Base-by-base conservation (phyloP, 2,888 invertebrate genomes). In the Alitta virens region DNA sequence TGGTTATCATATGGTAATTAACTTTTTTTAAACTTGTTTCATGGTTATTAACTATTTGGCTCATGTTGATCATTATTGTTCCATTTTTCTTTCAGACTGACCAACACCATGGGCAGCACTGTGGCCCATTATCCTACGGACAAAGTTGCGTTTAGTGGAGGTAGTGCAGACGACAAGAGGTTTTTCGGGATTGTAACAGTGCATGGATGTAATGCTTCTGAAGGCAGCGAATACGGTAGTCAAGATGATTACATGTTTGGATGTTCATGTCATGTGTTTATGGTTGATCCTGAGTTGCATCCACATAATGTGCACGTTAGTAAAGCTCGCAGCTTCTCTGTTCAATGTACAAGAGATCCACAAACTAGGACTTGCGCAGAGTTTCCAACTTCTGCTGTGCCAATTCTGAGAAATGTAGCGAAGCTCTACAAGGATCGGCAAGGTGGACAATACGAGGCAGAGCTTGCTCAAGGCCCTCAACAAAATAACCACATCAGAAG, bases 221-320 rank as follows among this genome's bases (percentile, higher is more conserved):
- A 63, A 27, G 72, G 51, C 54, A 63, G 71, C 38, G 74, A 73
- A 38, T 68, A 67, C 33, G 69, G 67, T 1, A 71, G 68, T 55
- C 67, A 73, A 49, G 74, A 77, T 60, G 74, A 74, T 62, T 71
- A 74, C 24, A 16, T 50, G 5, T 27, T 56, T 52, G 72, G 79
- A 61, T 92, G 92, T 77, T 93, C 95, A 58, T 95, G 96, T 76
- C 96, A 97, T 82, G 93, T 96, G 0, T 97, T 97, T 80, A 92
- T 92, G 64, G 91, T 94, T 9, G 94, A 96, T 78, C 89, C 92
- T 0, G 90, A 93, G 80, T 85, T 93, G 72, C 87, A 89, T 2
- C 89, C 91, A 63, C 96, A 97, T 78, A 86, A 86, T 27, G 86
- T 88, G 50, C 96, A 97, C 82, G 83, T 87, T 1, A 85, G 86